Conservation (phyloP, 2,113 vertebrate genomes). For the Heterotilapia buettikoferi region DNA sequence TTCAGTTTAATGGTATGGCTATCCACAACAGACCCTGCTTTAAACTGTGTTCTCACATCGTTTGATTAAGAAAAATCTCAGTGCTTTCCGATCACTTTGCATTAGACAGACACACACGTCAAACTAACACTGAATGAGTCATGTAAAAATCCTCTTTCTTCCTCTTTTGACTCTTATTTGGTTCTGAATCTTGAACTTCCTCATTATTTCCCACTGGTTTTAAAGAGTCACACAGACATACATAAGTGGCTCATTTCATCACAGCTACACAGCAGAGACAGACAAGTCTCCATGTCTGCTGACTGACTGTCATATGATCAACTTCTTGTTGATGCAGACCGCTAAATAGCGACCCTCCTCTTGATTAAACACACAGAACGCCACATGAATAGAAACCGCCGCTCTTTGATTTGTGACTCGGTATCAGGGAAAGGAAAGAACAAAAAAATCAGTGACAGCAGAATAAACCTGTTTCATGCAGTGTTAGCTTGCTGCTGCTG, state of each 20-base stretch:
- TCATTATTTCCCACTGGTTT: not conserved
- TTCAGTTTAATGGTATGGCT: not conserved
- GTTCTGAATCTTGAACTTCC: slow-evolving; percentile 2
- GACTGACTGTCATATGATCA: slow-evolving; percentile 58
- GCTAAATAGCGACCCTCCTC: not conserved
- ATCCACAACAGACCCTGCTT: not conserved
- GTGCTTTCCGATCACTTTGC: not conserved
- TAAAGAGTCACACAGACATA: not conserved
- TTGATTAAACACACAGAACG: not conserved
- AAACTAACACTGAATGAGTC: not conserved
- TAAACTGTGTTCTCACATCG: not conserved
- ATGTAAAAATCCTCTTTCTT: not conserved
- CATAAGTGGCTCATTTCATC: not conserved
- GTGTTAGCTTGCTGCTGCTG: slow-evolving; percentile 22
- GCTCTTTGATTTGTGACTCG: not conserved
- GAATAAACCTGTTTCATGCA: not conserved
- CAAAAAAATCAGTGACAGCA: not conserved
- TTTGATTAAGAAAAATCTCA: not conserved
- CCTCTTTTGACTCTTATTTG: not conserved
- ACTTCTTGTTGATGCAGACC: not conserved
- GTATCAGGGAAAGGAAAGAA: not conserved
- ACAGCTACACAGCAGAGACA: not conserved
- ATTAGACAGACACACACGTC: not conserved
- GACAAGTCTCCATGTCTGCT: slow-evolving; percentile 14
- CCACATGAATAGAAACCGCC: not conserved